Conservation (phyloP, 2,888 invertebrate genomes). For the Labia minor region DNA sequence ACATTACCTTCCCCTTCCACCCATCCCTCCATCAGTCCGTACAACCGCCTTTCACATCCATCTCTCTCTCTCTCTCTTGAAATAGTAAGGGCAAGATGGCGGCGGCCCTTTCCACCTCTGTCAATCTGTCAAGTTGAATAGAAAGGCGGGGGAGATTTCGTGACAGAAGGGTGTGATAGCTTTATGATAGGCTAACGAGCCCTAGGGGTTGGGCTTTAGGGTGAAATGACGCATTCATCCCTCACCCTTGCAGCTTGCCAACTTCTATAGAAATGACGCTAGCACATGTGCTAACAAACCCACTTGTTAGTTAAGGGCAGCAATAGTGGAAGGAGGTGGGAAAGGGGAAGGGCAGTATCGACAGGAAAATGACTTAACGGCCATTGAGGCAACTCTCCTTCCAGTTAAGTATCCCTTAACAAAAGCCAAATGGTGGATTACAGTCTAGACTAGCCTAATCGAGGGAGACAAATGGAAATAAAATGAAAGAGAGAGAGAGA, state of each 20-base stretch:
- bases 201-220: background rate
- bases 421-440: background rate
- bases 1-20: too few relatives aligned
- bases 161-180: slow-evolving; percentile 19
- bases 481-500: too few relatives aligned
- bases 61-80: background rate
- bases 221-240: slow-evolving; percentile 21
- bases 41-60: too few relatives aligned
- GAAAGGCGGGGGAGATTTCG: slow-evolving; percentile 7
- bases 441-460: background rate
- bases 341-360: background rate
- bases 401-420: background rate
- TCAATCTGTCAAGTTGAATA: slow-evolving; percentile 1
- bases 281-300: slow-evolving; percentile 3
- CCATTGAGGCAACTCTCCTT: background rate
- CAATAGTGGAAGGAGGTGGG: too few relatives aligned
- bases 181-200: slow-evolving; percentile 21
- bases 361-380: slow-evolving; percentile 13
- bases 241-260: background rate
- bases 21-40: too few relatives aligned
- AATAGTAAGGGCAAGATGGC: background rate
- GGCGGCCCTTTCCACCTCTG: background rate
- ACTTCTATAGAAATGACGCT: background rate
- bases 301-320: slow-evolving; percentile 13
- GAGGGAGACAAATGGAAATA: background rate